A percentile compares a stretch with the other conserved stretches of the same genome.
Evolutionary conservation across 2,113 vertebrate species (phyloP).

Genomic region (Scomber scombrus): DNA sequence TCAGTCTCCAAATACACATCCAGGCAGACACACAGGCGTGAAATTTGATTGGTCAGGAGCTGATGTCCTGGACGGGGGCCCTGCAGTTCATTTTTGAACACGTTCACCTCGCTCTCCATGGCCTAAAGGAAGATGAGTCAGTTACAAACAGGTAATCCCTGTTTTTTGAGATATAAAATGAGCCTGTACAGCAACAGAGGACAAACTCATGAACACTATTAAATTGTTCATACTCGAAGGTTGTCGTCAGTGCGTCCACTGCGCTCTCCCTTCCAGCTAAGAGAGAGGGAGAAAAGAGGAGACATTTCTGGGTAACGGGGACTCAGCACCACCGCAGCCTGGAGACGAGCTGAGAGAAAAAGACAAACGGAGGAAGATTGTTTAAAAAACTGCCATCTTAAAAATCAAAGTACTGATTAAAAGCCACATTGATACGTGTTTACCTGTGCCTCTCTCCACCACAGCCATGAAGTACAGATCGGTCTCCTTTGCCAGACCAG

Average conservation of each 20-base stretch:
- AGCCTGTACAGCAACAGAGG: neutral
- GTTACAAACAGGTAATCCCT: neutral
- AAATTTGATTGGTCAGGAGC: slow-evolving; percentile 97
- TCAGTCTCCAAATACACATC: slow-evolving; percentile 97
- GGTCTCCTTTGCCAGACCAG: slow-evolving; percentile 90
- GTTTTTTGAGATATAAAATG: neutral
- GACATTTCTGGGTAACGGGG: slow-evolving; percentile 93
- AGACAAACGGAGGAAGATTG: neutral
- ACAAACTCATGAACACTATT: neutral
- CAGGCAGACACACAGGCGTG: slow-evolving; percentile 93
- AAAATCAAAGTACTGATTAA: neutral
- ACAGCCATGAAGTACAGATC: slow-evolving; percentile 93
- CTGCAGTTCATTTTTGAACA: slow-evolving; percentile 92
- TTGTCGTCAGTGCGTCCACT: slow-evolving; percentile 93
- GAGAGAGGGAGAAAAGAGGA: slow-evolving; percentile 92
- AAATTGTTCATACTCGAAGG: slow-evolving; percentile 86
- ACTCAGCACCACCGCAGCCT: slow-evolving; percentile 91
- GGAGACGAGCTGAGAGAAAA: slow-evolving; percentile 88
- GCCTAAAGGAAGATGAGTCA: slow-evolving; percentile 82
- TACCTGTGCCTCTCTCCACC: slow-evolving; percentile 96
- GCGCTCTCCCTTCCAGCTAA: slow-evolving; percentile 98
- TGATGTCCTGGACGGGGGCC: slow-evolving; percentile 92
- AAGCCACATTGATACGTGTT: neutral
- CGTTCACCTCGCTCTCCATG: slow-evolving; percentile 95
- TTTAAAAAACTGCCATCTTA: neutral